A percentile compares a stretch with the other conserved stretches of the same genome.
phyloP scores from a whole-genome alignment of 2,888 invertebrate genomes.

The Anoncus sp. region DNA sequence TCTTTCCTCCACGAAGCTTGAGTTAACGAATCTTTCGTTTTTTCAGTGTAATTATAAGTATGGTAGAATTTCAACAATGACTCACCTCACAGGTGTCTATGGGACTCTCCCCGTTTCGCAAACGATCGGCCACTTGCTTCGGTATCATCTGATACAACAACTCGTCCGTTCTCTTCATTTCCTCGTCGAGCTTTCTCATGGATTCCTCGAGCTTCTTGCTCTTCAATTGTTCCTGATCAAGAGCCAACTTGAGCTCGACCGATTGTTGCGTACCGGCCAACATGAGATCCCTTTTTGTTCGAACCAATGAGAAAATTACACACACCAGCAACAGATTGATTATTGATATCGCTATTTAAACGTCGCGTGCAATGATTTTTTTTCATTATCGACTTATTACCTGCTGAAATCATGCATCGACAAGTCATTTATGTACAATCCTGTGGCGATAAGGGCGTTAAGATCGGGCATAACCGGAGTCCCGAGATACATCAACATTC shows the following conservation, averaged over 20 bases:
- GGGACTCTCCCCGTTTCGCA: constrained; percentile 97
- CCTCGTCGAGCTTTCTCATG: constrained; percentile 97
- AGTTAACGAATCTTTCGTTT: no score
- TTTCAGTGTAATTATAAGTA: no score
- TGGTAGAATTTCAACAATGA: no score
- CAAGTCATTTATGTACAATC: constrained; percentile 98
- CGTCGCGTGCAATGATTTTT: background rate
- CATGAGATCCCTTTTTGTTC: constrained; percentile 93
- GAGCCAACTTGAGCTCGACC: constrained; percentile 96
- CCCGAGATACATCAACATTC: constrained; percentile 98
- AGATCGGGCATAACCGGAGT: constrained; percentile 98
- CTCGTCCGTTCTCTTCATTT: constrained; percentile 98
- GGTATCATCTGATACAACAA: constrained; percentile 99
- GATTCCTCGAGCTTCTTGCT: constrained; percentile 98
- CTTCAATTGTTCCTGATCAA: constrained; percentile 98
- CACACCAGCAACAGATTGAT: no score
- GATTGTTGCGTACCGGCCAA: constrained; percentile 98
- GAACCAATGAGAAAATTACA: background rate
- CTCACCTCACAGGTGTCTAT: constrained; percentile 98
- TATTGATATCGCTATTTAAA: background rate
- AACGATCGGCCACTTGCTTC: constrained; percentile 97
- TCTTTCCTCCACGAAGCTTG: no score
- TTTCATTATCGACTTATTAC: no score
- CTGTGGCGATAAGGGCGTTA: constrained; percentile 95
- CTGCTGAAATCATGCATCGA: constrained; percentile 99